Base-by-base conservation (phyloP, 1,140 invertebrate species). In the Agraylea sexmaculata region DNA sequence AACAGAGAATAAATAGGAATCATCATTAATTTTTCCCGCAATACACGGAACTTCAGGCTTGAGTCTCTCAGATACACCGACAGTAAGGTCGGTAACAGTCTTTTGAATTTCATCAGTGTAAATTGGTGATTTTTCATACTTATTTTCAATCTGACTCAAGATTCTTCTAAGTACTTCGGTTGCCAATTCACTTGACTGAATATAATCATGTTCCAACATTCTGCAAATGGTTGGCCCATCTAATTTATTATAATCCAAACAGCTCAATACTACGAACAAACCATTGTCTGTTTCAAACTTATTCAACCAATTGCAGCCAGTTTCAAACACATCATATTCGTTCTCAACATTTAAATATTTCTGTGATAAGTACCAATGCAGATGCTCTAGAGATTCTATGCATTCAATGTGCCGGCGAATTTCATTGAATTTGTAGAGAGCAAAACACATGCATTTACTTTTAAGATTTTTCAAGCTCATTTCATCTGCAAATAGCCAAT, bases 281-380 rank as follows among this genome's bases (percentile, higher is more conserved):
- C 18, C 19, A 18, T 42, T 13, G 3, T 33, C 10, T 12, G 23
- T 40, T 12, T 20, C 15, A 18, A 37, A 21, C 31, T 27, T 3
- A 5, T 37, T 43, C 7, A 49, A 29, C 47, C 47, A 49, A 20
- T 37, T 20, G 25, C 37, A 45, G 17, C 47, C 47, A 16, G 41
- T 30, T 28, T 40, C 15, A 18, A 49, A 49, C 10, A 49, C 33
- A 19, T 49, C 36, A 21, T 28, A 31, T 43, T 49, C 47, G 25
- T 38, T 20, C 15, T 22, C 22, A 3, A 25, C 22, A 27, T 49
- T 43, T 40, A 49, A 43, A 38, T 43, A 37, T 17, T 23, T 8
- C 30, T 49, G 43, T 17, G 43, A 49, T 33, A 49, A 38, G 18
- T 49, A 49, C 43, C 47, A 49, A 37, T 40, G 23, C 16, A 49